phyloP scores from a whole-genome alignment of 2,888 invertebrate species.

The Onchidella celtica region DNA sequence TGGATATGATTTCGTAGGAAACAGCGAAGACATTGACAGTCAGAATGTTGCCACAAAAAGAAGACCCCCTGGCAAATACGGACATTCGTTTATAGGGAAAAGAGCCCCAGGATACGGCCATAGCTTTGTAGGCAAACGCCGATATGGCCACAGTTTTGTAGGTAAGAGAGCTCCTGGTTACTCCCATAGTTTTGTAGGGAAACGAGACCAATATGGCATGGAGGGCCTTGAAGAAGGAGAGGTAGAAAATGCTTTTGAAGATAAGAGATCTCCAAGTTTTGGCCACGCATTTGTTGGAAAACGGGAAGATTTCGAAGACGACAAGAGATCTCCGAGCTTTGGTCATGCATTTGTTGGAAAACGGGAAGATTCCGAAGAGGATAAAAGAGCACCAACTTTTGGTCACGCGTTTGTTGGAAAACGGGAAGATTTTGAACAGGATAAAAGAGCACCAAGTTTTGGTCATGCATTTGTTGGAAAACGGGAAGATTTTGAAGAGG shows the following conservation, averaged over 20 bases:
- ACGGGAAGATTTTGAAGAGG: constrained; percentile 3
- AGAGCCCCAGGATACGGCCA: constrained; percentile 9
- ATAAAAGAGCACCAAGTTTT: constrained; percentile 25
- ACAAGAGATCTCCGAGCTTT: constrained; percentile 25
- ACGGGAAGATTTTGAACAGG: neutral
- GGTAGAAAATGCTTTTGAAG: no score
- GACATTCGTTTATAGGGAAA: no score
- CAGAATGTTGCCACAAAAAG: no score
- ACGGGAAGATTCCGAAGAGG: constrained; percentile 25
- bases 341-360: constrained; percentile 45
- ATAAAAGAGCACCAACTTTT: constrained; percentile 17
- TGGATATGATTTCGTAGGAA: no score
- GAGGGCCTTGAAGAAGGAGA: no score
- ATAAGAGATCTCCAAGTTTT: neutral
- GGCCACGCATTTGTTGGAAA: constrained; percentile 34
- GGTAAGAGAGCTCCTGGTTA: constrained; percentile 28
- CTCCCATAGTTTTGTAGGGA: constrained; percentile 37
- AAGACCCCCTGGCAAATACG: no score
- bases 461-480: constrained; percentile 40
- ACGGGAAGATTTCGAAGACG: neutral
- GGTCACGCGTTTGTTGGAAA: constrained; percentile 46
- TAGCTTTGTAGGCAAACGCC: constrained; percentile 38
- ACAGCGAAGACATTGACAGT: no score
- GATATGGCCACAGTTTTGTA: constrained; percentile 34
- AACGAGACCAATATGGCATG: no score